Evolutionary conservation across 2,113 vertebrate genomes (phyloP).

Genomic region (Acanthisitta chloris): DNA sequence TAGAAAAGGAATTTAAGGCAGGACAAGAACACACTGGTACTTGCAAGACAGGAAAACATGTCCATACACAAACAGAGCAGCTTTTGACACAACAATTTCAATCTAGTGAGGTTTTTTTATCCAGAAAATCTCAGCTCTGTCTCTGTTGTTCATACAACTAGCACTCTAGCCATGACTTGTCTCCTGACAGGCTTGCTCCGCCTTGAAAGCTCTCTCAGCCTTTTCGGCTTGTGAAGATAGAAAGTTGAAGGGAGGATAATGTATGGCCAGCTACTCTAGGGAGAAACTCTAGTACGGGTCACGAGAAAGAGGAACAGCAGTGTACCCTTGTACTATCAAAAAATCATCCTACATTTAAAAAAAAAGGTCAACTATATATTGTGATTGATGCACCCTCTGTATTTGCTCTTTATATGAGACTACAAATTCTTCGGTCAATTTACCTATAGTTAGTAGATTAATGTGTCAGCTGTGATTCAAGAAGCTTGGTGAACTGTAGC

Average conservation of each 20-base stretch:
- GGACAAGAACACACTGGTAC: background rate
- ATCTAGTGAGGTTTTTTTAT: background rate
- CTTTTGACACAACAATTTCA: background rate
- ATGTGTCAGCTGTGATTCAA: background rate
- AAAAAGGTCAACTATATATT: background rate
- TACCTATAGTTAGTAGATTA: background rate
- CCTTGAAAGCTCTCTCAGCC: background rate
- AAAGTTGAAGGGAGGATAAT: background rate
- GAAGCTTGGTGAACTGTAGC: background rate
- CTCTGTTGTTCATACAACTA: background rate
- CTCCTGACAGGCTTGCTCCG: background rate
- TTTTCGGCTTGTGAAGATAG: background rate
- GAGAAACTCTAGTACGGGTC: background rate
- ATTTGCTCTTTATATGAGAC: background rate
- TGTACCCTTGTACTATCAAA: background rate
- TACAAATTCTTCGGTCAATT: background rate
- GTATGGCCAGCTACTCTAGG: background rate
- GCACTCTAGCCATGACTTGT: background rate
- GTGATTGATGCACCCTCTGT: background rate
- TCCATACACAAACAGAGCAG: background rate
- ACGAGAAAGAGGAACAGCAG: background rate
- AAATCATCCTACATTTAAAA: background rate
- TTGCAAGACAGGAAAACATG: background rate
- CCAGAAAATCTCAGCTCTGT: background rate
- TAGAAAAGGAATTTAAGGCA: background rate